These are phyloP conservation scores for Drosophila helvetica DNA, from an alignment of 2,888 invertebrate genomes.

Conservation along the genomic window DNA sequence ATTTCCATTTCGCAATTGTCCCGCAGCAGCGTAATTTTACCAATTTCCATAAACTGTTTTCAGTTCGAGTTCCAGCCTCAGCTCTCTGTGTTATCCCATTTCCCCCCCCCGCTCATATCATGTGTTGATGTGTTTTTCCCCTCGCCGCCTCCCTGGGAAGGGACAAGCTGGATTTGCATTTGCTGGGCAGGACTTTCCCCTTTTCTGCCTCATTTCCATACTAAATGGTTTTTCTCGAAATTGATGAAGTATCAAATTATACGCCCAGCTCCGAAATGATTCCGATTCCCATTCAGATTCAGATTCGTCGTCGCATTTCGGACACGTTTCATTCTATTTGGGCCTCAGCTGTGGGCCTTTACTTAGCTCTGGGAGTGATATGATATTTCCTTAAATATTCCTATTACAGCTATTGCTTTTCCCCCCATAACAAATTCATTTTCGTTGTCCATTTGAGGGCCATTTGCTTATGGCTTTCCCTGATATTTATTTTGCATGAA, in stretches of 20 bases:
- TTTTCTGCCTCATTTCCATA: slow-evolving; percentile 64
- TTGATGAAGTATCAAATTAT: slow-evolving; percentile 75
- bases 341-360: slow-evolving; percentile 27
- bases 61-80: slow-evolving; percentile 31
- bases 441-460: slow-evolving; percentile 24
- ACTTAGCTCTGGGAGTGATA: slow-evolving; percentile 25
- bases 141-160: slow-evolving; percentile 27
- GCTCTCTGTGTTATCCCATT: slow-evolving; percentile 2
- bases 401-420: slow-evolving; percentile 17
- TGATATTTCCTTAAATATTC: background rate
- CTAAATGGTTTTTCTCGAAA: slow-evolving; percentile 67
- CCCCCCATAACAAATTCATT: slow-evolving; percentile 19
- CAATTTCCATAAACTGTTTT: slow-evolving; percentile 75
- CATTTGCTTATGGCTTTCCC: slow-evolving; percentile 17
- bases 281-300: slow-evolving; percentile 44
- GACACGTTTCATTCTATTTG: slow-evolving; percentile 58
- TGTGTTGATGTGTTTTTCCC: slow-evolving; percentile 43
- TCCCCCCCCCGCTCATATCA: slow-evolving; percentile 26
- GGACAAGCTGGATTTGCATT: slow-evolving; percentile 44
- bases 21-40: slow-evolving; percentile 46
- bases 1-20: slow-evolving; percentile 56
- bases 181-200: slow-evolving; percentile 20
- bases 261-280: slow-evolving; percentile 42
- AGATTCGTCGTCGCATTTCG: slow-evolving; percentile 44
- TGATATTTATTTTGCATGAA: background rate